A percentile compares a stretch with the other conserved stretches of the same genome.
Evolutionary conservation across 2,888 invertebrate genomes (phyloP).

Genomic region (Erpobdella octoculata): DNA sequence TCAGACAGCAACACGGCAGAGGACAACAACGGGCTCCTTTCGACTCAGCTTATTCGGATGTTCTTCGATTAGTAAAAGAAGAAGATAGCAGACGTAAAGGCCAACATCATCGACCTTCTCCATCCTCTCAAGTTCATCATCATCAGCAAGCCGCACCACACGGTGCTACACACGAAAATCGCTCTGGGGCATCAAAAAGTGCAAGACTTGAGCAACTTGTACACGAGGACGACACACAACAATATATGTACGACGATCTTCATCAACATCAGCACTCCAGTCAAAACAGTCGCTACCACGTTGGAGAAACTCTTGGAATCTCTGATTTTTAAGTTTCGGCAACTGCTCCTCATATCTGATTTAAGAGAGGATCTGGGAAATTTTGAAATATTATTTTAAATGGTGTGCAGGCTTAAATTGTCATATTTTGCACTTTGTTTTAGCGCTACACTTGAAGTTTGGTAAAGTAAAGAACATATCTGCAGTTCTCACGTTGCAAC

Average conservation of each 20-base stretch:
- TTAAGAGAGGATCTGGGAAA: too few relatives aligned
- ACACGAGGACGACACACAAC: conserved; percentile 23
- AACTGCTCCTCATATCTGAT: neutral
- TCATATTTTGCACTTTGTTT: too few relatives aligned
- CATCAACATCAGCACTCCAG: neutral
- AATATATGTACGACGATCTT: neutral
- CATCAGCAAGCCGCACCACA: neutral
- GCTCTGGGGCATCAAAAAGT: neutral
- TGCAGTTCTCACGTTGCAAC: too few relatives aligned
- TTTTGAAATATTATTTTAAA: too few relatives aligned
- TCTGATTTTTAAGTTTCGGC: neutral
- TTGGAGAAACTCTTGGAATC: too few relatives aligned
- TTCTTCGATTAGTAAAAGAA: conserved; percentile 34
- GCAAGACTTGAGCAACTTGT: conserved; percentile 22
- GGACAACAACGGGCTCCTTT: conserved; percentile 27
- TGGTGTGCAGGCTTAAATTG: too few relatives aligned
- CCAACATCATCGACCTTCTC: neutral
- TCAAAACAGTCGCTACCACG: too few relatives aligned
- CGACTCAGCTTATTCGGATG: conserved; percentile 35
- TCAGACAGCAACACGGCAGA: conserved; percentile 19
- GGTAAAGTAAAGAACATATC: too few relatives aligned
- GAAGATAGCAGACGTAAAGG: conserved; percentile 32
- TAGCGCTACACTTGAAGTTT: too few relatives aligned
- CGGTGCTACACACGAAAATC: neutral
- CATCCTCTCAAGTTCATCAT: too few relatives aligned